phyloP scores from a whole-genome alignment of 2,797 vertebrate species.

The Sebastes ruberrimus region DNA sequence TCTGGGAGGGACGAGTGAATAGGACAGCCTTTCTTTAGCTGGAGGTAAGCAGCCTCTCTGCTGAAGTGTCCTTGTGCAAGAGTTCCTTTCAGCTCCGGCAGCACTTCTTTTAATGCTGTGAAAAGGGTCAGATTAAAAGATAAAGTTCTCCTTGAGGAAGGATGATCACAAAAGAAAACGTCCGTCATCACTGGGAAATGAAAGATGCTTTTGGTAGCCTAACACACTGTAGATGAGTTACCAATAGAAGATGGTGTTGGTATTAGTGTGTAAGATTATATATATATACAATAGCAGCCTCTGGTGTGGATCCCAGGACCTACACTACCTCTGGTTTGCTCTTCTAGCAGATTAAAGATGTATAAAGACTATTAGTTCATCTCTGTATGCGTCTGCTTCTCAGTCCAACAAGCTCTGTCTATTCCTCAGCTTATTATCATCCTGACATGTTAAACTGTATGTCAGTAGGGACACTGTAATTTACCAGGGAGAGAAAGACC shows the following conservation, averaged over 20 bases:
- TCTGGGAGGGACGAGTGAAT: not conserved
- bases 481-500: too few relatives aligned
- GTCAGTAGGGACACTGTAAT: not conserved
- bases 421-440: not conserved
- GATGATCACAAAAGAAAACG: not conserved
- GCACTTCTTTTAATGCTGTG: not conserved
- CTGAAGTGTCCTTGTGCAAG: conserved; percentile 41
- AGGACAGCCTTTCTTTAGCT: not conserved
- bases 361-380: not conserved
- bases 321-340: not conserved
- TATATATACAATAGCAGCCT: conserved; percentile 18
- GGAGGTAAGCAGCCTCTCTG: conserved; percentile 8
- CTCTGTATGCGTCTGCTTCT: not conserved
- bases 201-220: not conserved
- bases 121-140: not conserved
- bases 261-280: not conserved
- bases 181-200: not conserved
- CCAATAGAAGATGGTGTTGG: not conserved
- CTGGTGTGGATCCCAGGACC: conserved; percentile 23
- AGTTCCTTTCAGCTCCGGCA: not conserved
- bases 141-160: conserved; percentile 10
- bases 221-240: not conserved
- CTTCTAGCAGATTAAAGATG: not conserved
- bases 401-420: not conserved
- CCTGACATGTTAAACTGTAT: not conserved